These are phyloP conservation scores for Prosapia bicincta DNA, from an alignment of 2,888 invertebrate genomes.

Conservation along the genomic window DNA sequence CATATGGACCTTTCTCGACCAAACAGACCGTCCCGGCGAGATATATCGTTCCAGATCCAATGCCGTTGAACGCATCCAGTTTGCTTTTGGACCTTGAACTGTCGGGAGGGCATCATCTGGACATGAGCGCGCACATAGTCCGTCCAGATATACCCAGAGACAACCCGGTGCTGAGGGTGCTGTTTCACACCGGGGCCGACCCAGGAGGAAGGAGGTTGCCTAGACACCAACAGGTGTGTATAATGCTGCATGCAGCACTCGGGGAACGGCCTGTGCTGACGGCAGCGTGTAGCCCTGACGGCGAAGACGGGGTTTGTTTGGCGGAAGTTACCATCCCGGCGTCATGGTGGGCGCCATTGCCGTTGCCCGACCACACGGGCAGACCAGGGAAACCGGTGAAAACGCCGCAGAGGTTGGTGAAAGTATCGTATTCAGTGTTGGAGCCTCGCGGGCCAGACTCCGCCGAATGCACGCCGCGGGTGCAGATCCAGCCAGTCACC, in stretches of 20 bases:
- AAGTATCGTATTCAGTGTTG: slow-evolving; percentile 79
- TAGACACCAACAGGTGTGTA: slow-evolving; percentile 56
- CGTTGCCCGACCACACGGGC: slow-evolving; percentile 45
- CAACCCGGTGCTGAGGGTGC: slow-evolving; percentile 84
- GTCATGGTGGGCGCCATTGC: slow-evolving; percentile 84
- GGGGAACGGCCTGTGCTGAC: slow-evolving; percentile 58
- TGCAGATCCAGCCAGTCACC: slow-evolving; percentile 66
- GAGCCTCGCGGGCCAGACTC: slow-evolving; percentile 62
- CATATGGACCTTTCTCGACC: slow-evolving; percentile 92
- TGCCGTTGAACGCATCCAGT: slow-evolving; percentile 47
- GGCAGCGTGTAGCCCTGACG: slow-evolving; percentile 90
- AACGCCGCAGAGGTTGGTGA: slow-evolving; percentile 68
- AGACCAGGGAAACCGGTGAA: slow-evolving; percentile 47
- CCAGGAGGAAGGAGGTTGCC: slow-evolving; percentile 56
- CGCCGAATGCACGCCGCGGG: slow-evolving; percentile 56
- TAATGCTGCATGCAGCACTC: slow-evolving; percentile 69
- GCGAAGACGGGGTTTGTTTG: slow-evolving; percentile 88
- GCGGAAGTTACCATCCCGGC: slow-evolving; percentile 85
- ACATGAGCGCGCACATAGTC: slow-evolving; percentile 85
- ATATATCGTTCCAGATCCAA: slow-evolving; percentile 78
- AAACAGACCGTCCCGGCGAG: slow-evolving; percentile 91
- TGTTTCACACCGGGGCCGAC: slow-evolving; percentile 88
- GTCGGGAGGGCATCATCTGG: slow-evolving; percentile 59
- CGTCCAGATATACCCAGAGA: slow-evolving; percentile 81
- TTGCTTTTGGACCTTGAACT: slow-evolving; percentile 38